Conservation (phyloP, 2,888 invertebrate species). For the Rhagonycha lutea region DNA sequence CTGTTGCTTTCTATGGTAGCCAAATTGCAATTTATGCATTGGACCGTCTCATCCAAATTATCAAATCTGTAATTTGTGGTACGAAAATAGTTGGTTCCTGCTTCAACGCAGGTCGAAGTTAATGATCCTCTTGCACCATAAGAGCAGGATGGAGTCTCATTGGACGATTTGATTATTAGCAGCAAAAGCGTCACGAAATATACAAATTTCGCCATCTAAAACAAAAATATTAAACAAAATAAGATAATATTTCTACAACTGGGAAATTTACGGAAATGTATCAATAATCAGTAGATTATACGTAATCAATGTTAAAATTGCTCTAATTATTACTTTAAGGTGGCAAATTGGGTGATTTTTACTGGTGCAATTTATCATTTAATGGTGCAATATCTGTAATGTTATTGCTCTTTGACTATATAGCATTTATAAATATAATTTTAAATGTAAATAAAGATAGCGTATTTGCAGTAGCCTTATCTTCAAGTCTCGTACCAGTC, state of each 20-base stretch:
- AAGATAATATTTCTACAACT: background rate
- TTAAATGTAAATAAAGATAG: background rate
- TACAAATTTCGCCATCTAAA: background rate
- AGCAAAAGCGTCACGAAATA: background rate
- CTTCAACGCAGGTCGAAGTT: slow-evolving; percentile 51
- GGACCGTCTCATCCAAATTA: slow-evolving; percentile 50
- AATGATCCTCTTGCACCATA: slow-evolving; percentile 54
- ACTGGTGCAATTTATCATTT: background rate
- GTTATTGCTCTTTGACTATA: background rate
- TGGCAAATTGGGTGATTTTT: background rate
- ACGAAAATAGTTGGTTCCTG: slow-evolving; percentile 48
- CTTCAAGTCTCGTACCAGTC: slow-evolving; percentile 13
- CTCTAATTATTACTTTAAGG: background rate
- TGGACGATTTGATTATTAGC: background rate
- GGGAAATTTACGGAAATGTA: background rate
- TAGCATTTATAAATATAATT: background rate
- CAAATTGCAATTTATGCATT: slow-evolving; percentile 48
- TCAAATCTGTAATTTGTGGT: slow-evolving; percentile 51
- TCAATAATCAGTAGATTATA: background rate
- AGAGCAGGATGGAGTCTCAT: slow-evolving; percentile 45
- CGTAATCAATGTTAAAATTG: background rate
- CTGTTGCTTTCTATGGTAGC: slow-evolving; percentile 44
- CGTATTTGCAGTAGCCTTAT: background rate
- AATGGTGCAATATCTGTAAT: background rate
- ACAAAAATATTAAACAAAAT: background rate